Percentiles rank a stretch among this genome's conserved stretches.
These are phyloP conservation scores for Spodoptera exigua DNA, from an alignment of 2,888 invertebrate genomes.

Conservation along the genomic window DNA sequence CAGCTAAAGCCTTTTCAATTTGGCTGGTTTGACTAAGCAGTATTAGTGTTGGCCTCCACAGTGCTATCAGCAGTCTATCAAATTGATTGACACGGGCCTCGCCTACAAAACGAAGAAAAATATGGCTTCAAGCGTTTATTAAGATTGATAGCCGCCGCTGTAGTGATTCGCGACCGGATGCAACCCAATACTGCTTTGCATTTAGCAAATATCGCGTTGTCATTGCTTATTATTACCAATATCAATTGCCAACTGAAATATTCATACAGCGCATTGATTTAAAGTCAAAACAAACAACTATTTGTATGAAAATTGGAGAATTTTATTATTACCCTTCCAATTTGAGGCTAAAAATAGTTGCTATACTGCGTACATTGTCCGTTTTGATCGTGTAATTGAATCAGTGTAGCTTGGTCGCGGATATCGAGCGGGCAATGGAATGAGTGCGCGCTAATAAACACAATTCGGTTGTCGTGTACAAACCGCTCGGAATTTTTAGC, in stretches of 20 bases:
- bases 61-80: slow-evolving; percentile 75
- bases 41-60: slow-evolving; percentile 38
- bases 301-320: slow-evolving; percentile 11
- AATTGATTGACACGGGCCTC: slow-evolving; percentile 80
- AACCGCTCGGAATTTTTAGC: slow-evolving; percentile 31
- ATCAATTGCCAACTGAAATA: slow-evolving; percentile 30
- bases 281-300: slow-evolving; percentile 24
- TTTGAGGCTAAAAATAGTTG: slow-evolving; percentile 16
- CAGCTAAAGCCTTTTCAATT: slow-evolving; percentile 52
- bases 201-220: slow-evolving; percentile 67
- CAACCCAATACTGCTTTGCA: slow-evolving; percentile 61
- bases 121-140: slow-evolving; percentile 82
- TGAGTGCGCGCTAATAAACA: slow-evolving; percentile 50
- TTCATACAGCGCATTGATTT: slow-evolving; percentile 14
- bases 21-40: slow-evolving; percentile 32
- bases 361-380: slow-evolving; percentile 34
- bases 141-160: slow-evolving; percentile 78
- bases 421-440: slow-evolving; percentile 26
- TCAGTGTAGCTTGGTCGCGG: slow-evolving; percentile 32
- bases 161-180: slow-evolving; percentile 60
- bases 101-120: slow-evolving; percentile 79
- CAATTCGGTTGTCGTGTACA: slow-evolving; percentile 43
- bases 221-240: slow-evolving; percentile 53
- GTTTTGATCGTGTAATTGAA: slow-evolving; percentile 48
- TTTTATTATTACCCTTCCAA: slow-evolving; percentile 18